Base-by-base conservation (phyloP, 2,888 invertebrate genomes). In the Rhopalosiphum nymphaeae region DNA sequence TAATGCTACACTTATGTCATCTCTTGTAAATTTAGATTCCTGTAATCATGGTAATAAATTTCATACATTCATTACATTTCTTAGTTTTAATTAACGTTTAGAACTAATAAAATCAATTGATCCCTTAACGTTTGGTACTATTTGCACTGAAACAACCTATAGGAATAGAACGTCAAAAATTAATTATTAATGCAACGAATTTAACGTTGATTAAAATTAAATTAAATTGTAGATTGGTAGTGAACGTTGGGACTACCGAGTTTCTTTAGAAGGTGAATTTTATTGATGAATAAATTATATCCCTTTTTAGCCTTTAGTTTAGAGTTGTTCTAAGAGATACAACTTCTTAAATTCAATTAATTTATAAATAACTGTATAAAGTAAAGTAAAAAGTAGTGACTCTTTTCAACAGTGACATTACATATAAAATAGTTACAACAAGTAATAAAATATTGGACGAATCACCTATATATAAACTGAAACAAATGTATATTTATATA, bases 261-360 rank as follows among this genome's bases (percentile, higher is more conserved):
- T 89, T 93, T 89, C 92, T 53, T 44, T 21, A n/a, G 25, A 56
- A 93, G 78, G 78, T 92, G 44, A 78, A 87, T 92, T 87, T 92
- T 36, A 61, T 84, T 84, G 46, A 87, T 87, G 87, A 89, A 93
- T 93, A 93, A 93, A 93, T 93, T 89, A 92, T 53, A 78, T n/a
- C 53, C 53, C 67, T 56, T 53, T 87, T 78, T 56, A 42, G 88
- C 42, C 78, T 93, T 78, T 3, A 78, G 88, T 67, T 67, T 25
- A n/a, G 42, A 92, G 53, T 89, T 42, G 67, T 53, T 1, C 78
- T 53, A 56, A 88, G 87, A 93, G 53, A 93, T 89, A 93, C 21
- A 93, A 93, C 88, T 93, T 93, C 25, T 53, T 44, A 13, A 93
- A 78, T 93, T 89, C 89, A 89, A 93, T 89, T 93, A 89, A 78